Evolutionary conservation across 1,140 invertebrate species (phyloP).

Genomic region (Tetraneura akinire): DNA sequence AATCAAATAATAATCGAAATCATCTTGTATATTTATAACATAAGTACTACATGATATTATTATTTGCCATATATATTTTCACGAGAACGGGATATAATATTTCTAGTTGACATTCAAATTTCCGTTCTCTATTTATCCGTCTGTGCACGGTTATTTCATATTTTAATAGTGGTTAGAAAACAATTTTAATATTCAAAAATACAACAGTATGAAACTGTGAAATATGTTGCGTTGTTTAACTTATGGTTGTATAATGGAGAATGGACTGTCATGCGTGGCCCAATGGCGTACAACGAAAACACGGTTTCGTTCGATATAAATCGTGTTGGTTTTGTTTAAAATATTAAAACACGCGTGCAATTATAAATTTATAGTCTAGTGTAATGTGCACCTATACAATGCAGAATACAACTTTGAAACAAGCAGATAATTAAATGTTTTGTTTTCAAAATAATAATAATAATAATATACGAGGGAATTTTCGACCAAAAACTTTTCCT

Average conservation of each 20-base stretch:
- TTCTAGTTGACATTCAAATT: constrained; percentile 1
- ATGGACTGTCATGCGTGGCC: neutral
- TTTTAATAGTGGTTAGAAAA: constrained; percentile 4
- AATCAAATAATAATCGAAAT: too few species aligned
- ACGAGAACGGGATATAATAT: too few species aligned
- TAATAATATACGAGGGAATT: too few species aligned
- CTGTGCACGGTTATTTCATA: neutral
- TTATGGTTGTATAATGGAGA: neutral
- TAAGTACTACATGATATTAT: too few species aligned
- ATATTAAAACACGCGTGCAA: neutral
- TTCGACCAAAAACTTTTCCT: too few species aligned
- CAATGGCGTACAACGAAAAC: neutral
- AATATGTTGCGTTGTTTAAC: neutral
- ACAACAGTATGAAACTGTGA: neutral
- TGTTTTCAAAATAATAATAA: too few species aligned
- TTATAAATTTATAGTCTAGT: too few species aligned
- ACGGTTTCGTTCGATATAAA: neutral
- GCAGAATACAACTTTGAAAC: too few species aligned
- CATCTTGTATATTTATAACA: too few species aligned
- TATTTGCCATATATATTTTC: neutral
- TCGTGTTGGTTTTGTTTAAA: neutral
- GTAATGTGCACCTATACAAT: too few species aligned
- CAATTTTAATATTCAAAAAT: neutral
- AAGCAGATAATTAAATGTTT: too few species aligned
- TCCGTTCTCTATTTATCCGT: constrained; percentile 9